Evolutionary conservation across 2,888 invertebrate genomes (phyloP).

Genomic region (Mylabris sibirica): DNA sequence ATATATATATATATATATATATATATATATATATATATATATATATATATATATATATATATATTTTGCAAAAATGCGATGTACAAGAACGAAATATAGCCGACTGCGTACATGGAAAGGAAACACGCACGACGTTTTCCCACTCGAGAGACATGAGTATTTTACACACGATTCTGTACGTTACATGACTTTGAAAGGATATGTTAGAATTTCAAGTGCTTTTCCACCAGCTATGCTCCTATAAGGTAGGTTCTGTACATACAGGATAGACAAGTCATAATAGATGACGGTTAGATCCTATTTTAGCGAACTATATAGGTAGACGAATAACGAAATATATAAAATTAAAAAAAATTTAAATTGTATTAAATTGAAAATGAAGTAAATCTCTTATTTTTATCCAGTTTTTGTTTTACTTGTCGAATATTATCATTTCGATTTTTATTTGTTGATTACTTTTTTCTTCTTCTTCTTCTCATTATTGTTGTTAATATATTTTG

Average conservation of each 20-base stretch:
- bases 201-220: conserved; percentile 48
- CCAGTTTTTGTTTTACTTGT: conserved; percentile 22
- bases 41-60: too few species aligned
- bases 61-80: conserved; percentile 16
- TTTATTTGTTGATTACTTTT: conserved; percentile 34
- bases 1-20: too few species aligned
- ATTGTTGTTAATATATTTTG: conserved; percentile 10
- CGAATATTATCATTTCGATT: conserved; percentile 35
- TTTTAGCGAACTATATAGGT: conserved; percentile 48
- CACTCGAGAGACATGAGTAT: conserved; percentile 36
- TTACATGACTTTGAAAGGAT: conserved; percentile 45
- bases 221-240: conserved; percentile 46
- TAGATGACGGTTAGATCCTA: conserved; percentile 49
- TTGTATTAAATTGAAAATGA: conserved; percentile 28
- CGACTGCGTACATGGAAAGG: conserved; percentile 22
- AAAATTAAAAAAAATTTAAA: background rate
- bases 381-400: conserved; percentile 34
- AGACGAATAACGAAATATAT: conserved; percentile 33
- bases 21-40: too few species aligned
- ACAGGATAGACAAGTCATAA: conserved; percentile 47
- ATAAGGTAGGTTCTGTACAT: conserved; percentile 46
- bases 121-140: conserved; percentile 36
- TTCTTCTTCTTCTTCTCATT: too few species aligned
- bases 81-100: conserved; percentile 18
- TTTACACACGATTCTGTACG: conserved; percentile 35